These are phyloP conservation scores for Agraylea sexmaculata DNA, from an alignment of 1,140 invertebrate genomes.

Conservation along the genomic window DNA sequence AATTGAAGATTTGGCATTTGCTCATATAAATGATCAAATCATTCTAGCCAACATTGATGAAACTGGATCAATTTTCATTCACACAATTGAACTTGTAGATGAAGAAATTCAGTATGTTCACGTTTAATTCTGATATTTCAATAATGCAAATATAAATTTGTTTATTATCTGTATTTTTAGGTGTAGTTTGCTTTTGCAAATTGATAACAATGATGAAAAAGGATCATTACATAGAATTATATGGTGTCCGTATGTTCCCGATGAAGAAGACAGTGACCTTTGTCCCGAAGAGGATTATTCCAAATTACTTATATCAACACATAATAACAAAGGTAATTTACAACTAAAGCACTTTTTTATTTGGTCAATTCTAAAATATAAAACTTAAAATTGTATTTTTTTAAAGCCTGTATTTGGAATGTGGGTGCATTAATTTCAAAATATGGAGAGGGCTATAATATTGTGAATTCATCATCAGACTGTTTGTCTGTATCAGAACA, in stretches of 20 bases:
- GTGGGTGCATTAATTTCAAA: constrained; percentile 40
- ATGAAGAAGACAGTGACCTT: constrained; percentile 44
- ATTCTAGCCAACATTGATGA: constrained; percentile 80
- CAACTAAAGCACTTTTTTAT: not conserved
- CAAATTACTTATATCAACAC: constrained; percentile 67
- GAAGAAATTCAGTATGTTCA: constrained; percentile 38
- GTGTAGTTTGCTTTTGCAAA: constrained; percentile 37
- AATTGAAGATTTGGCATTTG: constrained; percentile 83
- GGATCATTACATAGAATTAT: constrained; percentile 48
- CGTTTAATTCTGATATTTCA: not conserved
- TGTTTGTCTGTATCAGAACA: constrained; percentile 57
- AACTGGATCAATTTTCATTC: constrained; percentile 66
- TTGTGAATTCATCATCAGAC: constrained; percentile 36
- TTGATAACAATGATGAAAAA: constrained; percentile 37
- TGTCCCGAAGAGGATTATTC: constrained; percentile 59
- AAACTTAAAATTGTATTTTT: constrained; percentile 11
- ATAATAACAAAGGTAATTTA: constrained; percentile 54
- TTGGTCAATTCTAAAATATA: not conserved
- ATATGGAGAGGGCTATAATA: constrained; percentile 37
- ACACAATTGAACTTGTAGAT: constrained; percentile 58
- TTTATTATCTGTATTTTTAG: constrained; percentile 20
- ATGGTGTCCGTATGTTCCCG: constrained; percentile 87
- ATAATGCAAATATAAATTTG: not conserved
- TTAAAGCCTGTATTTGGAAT: constrained; percentile 52
- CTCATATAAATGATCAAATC: constrained; percentile 61